phyloP scores from a whole-genome alignment of 2,888 invertebrate genomes.

The Toxonevra muliebris region DNA sequence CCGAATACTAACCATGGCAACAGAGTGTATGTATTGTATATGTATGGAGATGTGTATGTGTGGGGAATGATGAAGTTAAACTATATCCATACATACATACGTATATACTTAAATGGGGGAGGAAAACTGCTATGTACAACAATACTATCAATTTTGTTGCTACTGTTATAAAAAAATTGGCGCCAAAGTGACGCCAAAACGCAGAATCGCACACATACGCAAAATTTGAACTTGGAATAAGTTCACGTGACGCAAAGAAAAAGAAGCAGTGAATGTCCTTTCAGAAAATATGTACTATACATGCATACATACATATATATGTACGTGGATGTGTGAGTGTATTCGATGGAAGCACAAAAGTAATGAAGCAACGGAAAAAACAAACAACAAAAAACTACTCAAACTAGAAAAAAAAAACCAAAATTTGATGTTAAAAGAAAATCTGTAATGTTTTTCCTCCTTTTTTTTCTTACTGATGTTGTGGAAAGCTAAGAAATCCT shows the following conservation, averaged over 20 bases:
- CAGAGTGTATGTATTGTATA: too few relatives aligned
- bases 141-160: constrained; percentile 24
- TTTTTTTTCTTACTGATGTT: constrained; percentile 25
- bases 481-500: constrained; percentile 8
- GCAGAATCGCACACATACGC: constrained; percentile 18
- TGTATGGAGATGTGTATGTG: neutral
- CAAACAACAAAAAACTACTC: neutral
- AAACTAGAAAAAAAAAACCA: constrained; percentile 3
- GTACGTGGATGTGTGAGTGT: constrained; percentile 15
- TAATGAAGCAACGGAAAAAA: too few relatives aligned
- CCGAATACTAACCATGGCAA: neutral
- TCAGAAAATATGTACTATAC: constrained; percentile 33
- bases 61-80: constrained; percentile 7
- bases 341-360: neutral
- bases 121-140: constrained; percentile 4
- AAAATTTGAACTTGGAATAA: constrained; percentile 35
- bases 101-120: too few relatives aligned
- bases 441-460: constrained; percentile 2
- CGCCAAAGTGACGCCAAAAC: constrained; percentile 34
- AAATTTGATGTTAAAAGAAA: neutral
- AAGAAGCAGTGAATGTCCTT: constrained; percentile 35
- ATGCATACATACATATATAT: constrained; percentile 5
- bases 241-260: constrained; percentile 32
- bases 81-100: too few relatives aligned
- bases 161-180: constrained; percentile 21